A percentile compares a stretch with the other conserved stretches of the same genome.
Evolutionary conservation across 2,888 invertebrate genomes (phyloP).

Genomic region (Rhamphomyia laevipes): DNA sequence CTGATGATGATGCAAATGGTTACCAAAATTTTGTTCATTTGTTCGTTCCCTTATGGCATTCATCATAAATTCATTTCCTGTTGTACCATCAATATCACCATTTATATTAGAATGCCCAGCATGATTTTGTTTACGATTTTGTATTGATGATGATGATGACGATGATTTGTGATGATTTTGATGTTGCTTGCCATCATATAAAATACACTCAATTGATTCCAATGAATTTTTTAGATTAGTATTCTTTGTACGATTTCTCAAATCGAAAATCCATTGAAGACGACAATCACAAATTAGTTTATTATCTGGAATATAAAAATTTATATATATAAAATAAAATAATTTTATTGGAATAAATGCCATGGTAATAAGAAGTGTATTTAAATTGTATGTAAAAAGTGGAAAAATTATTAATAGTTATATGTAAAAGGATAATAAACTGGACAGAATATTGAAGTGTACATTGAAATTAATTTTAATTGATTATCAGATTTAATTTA

Average conservation of each 20-base stretch:
- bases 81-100: too few species aligned
- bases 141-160: conserved; percentile 5
- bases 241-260: conserved; percentile 58
- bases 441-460: too few species aligned
- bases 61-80: background rate
- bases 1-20: background rate
- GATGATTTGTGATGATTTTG: background rate
- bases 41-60: background rate
- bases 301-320: conserved; percentile 52
- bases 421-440: too few species aligned
- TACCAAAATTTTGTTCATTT: background rate
- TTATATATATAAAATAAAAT: too few species aligned
- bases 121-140: too few species aligned
- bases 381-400: too few species aligned
- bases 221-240: conserved; percentile 53
- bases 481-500: too few species aligned
- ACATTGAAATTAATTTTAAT: too few species aligned
- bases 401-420: too few species aligned
- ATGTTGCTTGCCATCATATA: conserved; percentile 34
- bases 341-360: too few species aligned
- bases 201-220: conserved; percentile 58
- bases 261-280: conserved; percentile 64
- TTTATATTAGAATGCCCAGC: too few species aligned
- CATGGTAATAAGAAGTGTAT: too few species aligned
- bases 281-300: conserved; percentile 74